phyloP scores from a whole-genome alignment of 2,888 invertebrate species.

The Agriopis leucophaearia region DNA sequence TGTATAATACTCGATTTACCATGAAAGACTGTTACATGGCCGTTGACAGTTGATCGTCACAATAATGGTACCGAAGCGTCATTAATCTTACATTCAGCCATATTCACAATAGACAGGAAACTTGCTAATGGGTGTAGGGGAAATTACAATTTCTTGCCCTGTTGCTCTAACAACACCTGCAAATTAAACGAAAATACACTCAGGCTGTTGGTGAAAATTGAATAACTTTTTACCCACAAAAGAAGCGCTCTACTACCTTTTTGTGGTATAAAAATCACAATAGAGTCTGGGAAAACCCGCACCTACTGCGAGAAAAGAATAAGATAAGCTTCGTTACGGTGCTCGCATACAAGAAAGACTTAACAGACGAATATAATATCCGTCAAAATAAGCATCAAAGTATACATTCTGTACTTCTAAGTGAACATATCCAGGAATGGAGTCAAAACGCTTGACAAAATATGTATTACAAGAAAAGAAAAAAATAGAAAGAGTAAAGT shows the following conservation, averaged over 20 bases:
- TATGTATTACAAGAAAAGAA: constrained; percentile 5
- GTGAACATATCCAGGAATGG: constrained; percentile 2
- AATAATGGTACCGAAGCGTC: constrained; percentile 65
- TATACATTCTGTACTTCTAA: constrained; percentile 6
- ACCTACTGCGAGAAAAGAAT: constrained; percentile 26
- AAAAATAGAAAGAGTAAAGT: constrained; percentile 9
- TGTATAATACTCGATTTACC: constrained; percentile 2
- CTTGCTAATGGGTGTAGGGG: constrained; percentile 73
- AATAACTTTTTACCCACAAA: constrained; percentile 29
- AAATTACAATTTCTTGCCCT: constrained; percentile 76
- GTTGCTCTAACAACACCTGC: constrained; percentile 57
- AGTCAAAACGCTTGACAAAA: constrained; percentile 6
- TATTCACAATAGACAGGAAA: constrained; percentile 71
- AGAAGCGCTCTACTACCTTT: constrained; percentile 27
- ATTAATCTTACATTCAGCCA: constrained; percentile 83
- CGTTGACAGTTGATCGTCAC: constrained; percentile 63
- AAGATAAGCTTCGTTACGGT: constrained; percentile 34
- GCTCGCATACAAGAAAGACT: constrained; percentile 20
- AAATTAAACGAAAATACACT: constrained; percentile 45
- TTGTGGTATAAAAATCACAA: constrained; percentile 24
- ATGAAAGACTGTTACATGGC: constrained; percentile 17
- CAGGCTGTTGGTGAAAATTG: constrained; percentile 46
- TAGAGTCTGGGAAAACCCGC: constrained; percentile 11
- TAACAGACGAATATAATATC: constrained; percentile 24
- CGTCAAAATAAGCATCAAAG: constrained; percentile 17